Evolutionary conservation across 2,797 vertebrate genomes (phyloP).

Genomic region (Sebastes nivosus): DNA sequence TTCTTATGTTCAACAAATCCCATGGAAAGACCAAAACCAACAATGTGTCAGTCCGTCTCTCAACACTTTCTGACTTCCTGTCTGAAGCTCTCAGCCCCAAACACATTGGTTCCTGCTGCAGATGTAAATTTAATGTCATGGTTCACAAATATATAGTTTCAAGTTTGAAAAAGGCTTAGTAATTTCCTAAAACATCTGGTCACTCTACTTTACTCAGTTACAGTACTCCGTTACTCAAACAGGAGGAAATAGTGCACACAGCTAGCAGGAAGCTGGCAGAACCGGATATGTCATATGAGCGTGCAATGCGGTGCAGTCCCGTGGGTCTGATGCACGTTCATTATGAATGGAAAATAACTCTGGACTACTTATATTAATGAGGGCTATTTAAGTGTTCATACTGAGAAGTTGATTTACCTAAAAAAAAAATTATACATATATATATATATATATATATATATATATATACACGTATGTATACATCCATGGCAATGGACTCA

Average conservation of each 20-base stretch:
- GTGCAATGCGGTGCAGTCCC: not conserved
- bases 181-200: not conserved
- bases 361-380: too few relatives aligned
- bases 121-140: not conserved
- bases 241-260: not conserved
- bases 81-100: not conserved
- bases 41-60: not conserved
- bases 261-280: too few relatives aligned
- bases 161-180: not conserved
- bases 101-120: not conserved
- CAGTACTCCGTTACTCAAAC: not conserved
- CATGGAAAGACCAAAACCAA: not conserved
- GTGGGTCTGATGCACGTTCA: too few relatives aligned
- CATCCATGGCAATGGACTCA: too few relatives aligned
- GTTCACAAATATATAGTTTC: not conserved
- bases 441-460: too few relatives aligned
- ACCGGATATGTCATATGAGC: too few relatives aligned
- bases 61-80: not conserved
- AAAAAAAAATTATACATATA: too few relatives aligned
- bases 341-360: too few relatives aligned
- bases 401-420: too few relatives aligned
- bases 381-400: too few relatives aligned
- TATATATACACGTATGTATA: too few relatives aligned
- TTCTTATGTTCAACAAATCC: not conserved
- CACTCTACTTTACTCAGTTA: not conserved